These are phyloP conservation scores for Philereme vetulata DNA, from an alignment of 2,888 invertebrate species.

Conservation along the genomic window DNA sequence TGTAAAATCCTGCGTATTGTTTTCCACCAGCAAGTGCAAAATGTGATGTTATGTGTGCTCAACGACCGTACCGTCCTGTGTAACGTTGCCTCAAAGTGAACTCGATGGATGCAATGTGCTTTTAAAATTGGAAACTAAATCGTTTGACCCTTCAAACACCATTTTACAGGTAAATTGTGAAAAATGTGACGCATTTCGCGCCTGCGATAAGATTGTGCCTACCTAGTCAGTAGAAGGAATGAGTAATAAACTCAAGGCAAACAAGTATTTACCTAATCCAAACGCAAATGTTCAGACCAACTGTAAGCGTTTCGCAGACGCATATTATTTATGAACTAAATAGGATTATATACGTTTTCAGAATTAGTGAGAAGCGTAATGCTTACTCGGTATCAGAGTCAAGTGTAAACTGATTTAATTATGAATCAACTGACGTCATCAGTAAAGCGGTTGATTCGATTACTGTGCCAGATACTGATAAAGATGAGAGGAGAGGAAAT, in stretches of 20 bases:
- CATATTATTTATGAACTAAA: conserved; percentile 38
- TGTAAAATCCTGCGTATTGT: conserved; percentile 60
- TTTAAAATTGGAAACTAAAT: conserved; percentile 71
- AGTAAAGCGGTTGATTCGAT: conserved; percentile 38
- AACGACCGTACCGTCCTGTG: conserved; percentile 73
- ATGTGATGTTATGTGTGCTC: conserved; percentile 80
- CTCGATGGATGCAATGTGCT: conserved; percentile 74
- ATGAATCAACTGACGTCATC: conserved; percentile 44
- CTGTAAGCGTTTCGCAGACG: conserved; percentile 26
- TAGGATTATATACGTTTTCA: conserved; percentile 32
- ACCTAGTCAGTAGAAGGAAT: conserved; percentile 29
- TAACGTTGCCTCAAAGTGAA: conserved; percentile 75
- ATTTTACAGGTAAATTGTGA: conserved; percentile 59
- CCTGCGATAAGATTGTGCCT: conserved; percentile 34
- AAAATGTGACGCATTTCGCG: conserved; percentile 26
- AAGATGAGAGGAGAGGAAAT: conserved; percentile 25
- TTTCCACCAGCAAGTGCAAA: conserved; percentile 74
- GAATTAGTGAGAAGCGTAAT: conserved; percentile 24
- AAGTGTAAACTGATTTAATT: conserved; percentile 40
- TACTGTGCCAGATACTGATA: conserved; percentile 31
- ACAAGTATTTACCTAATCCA: conserved; percentile 38
- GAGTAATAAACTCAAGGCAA: conserved; percentile 53
- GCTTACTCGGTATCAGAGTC: conserved; percentile 38
- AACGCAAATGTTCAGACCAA: conserved; percentile 37
- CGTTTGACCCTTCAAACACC: conserved; percentile 47